phyloP scores from a whole-genome alignment of 2,888 invertebrate species.

The Gordius sp. region DNA sequence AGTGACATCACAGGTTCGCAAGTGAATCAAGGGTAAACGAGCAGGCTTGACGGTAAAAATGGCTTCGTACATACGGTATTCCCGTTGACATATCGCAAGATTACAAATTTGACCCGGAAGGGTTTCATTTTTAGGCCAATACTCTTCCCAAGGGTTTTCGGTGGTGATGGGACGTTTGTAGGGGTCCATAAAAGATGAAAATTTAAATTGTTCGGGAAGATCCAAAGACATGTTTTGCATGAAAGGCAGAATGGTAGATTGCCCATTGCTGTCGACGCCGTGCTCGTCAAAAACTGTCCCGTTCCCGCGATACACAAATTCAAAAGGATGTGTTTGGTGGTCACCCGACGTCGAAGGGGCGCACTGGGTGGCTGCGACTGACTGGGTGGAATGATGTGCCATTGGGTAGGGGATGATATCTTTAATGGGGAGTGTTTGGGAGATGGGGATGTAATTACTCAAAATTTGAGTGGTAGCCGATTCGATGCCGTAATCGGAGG shows the following conservation, averaged over 20 bases:
- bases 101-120: not conserved
- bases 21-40: not conserved
- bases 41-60: not conserved
- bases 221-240: not conserved
- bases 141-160: slow-evolving; percentile 11
- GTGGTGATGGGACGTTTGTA: not conserved
- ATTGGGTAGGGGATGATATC: not conserved
- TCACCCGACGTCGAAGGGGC: not conserved
- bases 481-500: not conserved
- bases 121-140: slow-evolving; percentile 10
- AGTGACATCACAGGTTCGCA: not conserved
- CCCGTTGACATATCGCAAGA: not conserved
- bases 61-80: not conserved
- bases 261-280: too few relatives aligned
- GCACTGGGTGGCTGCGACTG: not conserved
- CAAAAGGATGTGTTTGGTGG: not conserved
- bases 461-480: not conserved
- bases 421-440: not conserved
- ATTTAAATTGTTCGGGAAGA: not conserved
- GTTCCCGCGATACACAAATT: not conserved
- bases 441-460: not conserved
- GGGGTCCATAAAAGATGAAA: not conserved
- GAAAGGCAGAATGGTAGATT: not conserved
- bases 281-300: too few relatives aligned
- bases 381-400: not conserved